Evolutionary conservation across 2,888 invertebrate genomes (phyloP), one percentile per base, ranked within the genome.

Genomic region (Acleris laterana): DNA sequence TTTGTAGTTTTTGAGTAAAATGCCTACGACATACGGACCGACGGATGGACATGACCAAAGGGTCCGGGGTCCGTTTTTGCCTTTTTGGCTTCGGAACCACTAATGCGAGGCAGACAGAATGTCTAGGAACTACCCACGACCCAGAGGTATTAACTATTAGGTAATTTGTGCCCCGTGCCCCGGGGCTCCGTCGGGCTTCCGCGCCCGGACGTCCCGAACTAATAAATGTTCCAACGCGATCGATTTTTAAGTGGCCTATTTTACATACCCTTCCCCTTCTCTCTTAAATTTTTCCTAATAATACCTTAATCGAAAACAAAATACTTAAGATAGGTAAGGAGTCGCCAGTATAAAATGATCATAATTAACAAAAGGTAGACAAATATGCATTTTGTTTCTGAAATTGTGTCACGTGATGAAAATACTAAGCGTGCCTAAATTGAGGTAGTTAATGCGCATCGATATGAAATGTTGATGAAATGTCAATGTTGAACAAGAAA

Each of bases 211-310:
- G 19, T 50, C 25, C 48, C 16, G 25, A 50, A 17, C 55, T 50
- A 22, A 48, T 55, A 65, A 65, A 44, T 60, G 56, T 46, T 17
- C 32, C 28, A 46, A 53, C 65, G 59, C 56, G 17, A 65, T 65
- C 65, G 65, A 61, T 61, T 65, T 65, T 64, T 55, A 58, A 63
- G 51, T 46, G 46, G 51, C 57, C 63, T 63, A 63, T 57, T 57
- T 57, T 25, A 49, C 49, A 19, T 17, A 32, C 22, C 48, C n/a
- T 32, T 7, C 17, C 32, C 22, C 42, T 13, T 19, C 28, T 5
- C 16, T 42, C 42, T 20, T 19, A 19, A 42, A n/a, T 9, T 28
- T 22, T 22, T 22, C 9, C 22, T 38, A 55, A 17, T 52, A 38
- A 19, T 44, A 22, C 7, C 22, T 22, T 9, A 42, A 22, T 20